Evolutionary conservation across 2,797 vertebrate species (phyloP).

Genomic region (Tenualosa thibaudeaui): DNA sequence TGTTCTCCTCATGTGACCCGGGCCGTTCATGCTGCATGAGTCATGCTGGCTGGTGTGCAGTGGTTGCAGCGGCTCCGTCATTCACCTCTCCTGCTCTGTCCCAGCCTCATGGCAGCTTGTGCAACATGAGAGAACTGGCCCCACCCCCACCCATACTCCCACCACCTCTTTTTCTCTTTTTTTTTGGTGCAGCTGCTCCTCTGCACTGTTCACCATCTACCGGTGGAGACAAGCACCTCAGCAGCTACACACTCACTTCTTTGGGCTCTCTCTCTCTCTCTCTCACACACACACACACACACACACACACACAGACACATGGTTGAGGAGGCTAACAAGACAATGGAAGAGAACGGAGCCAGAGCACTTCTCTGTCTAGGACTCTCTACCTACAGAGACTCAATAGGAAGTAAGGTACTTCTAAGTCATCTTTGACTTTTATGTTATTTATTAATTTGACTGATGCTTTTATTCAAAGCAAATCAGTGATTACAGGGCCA

Average conservation of each 20-base stretch:
- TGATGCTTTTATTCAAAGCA: too few relatives aligned
- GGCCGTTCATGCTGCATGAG: background rate
- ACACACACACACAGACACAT: background rate
- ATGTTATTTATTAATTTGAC: too few relatives aligned
- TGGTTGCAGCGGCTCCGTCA: background rate
- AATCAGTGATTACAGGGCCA: too few relatives aligned
- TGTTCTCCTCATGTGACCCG: conserved; percentile 62
- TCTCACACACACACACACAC: background rate
- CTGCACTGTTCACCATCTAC: background rate
- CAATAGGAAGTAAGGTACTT: background rate
- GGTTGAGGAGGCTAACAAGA: background rate
- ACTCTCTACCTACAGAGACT: background rate
- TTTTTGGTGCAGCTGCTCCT: background rate
- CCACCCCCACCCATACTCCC: too few relatives aligned
- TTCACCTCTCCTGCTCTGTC: background rate
- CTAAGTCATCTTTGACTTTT: background rate
- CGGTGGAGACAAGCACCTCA: background rate
- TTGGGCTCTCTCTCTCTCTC: too few relatives aligned
- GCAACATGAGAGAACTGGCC: background rate
- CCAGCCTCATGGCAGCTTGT: background rate
- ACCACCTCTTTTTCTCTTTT: background rate
- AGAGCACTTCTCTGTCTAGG: background rate
- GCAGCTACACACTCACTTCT: background rate
- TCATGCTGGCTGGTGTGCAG: background rate
- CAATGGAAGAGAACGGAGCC: background rate